Base-by-base conservation (phyloP, 2,888 invertebrate genomes). In the Oxytorus armatus region DNA sequence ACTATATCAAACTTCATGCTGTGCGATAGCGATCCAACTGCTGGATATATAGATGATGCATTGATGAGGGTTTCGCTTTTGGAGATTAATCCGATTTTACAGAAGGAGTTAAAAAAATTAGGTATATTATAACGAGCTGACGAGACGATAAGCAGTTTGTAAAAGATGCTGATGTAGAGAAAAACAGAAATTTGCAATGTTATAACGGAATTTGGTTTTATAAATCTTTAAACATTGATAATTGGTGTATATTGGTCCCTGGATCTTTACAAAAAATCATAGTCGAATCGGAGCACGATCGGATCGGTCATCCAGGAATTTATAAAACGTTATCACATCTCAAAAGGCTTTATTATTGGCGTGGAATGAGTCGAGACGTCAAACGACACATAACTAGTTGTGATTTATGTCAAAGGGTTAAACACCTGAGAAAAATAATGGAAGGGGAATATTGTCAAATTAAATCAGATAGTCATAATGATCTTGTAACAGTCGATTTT, bases 401-500 rank as follows among this genome's bases (percentile, higher is more conserved):
- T 36, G 57, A 70, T 49, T 39, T 80, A 1, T 83, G 80, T 23
- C 79, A 82, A 29, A 18, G 83, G 7, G 73, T 83, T 0, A 82
- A 82, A 59, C 66, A 78, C 74, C 44, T 79, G 33, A 42, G 44
- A 8, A 16, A 23, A 33, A 42, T 16, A 0, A 79, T 79, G 81
- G 77, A 81, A 16, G 75, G 79, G 1, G 66, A 76, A 16, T 81
- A 77, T 55, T 53, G 77, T 3, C 36, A 77, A 11, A 51, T 82
- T 0, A 59, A 66, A 18, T 29, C 77, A 0, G 59, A 72, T 5
- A 5, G 18, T 2, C 82, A 80, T 7, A 44, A 66, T 11, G 82
- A 83, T 11, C 44, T 83, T 0, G 59, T 80, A 1, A 74, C 79
- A 0, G 70, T 82, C 8, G 83, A 83, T 68, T 83, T 70, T 57